These are phyloP conservation scores for Thunnus thynnus DNA, from an alignment of 2,113 vertebrate genomes.

Conservation along the genomic window DNA sequence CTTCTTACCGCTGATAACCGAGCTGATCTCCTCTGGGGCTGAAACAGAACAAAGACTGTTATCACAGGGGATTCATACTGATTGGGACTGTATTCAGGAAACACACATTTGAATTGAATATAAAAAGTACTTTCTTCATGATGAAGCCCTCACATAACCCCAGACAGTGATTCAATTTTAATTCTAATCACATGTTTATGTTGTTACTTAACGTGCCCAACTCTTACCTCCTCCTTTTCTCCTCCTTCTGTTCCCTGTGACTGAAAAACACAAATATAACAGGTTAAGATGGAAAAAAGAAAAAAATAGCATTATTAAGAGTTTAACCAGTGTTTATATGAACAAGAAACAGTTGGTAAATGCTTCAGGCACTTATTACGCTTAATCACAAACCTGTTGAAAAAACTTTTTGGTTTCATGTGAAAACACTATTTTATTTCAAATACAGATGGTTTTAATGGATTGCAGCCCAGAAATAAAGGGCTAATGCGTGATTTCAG, in stretches of 20 bases:
- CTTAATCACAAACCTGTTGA: slow-evolving; percentile 29
- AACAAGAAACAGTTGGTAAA: slow-evolving; percentile 26
- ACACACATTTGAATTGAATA: background rate
- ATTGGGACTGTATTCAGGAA: background rate
- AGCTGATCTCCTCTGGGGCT: slow-evolving; percentile 96
- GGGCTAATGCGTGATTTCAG: background rate
- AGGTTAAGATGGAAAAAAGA: slow-evolving; percentile 10
- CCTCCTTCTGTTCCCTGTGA: slow-evolving; percentile 87
- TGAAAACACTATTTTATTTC: slow-evolving; percentile 48
- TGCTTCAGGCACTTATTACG: slow-evolving; percentile 25
- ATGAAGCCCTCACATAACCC: background rate
- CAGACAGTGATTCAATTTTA: background rate
- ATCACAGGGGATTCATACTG: slow-evolving; percentile 5
- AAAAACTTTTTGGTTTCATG: slow-evolving; percentile 76
- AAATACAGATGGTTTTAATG: slow-evolving; percentile 63
- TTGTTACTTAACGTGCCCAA: background rate
- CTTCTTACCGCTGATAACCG: slow-evolving; percentile 92
- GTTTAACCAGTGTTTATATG: slow-evolving; percentile 28
- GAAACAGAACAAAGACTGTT: slow-evolving; percentile 62
- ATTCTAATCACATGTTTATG: background rate
- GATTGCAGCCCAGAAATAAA: background rate
- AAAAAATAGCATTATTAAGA: background rate
- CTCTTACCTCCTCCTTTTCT: slow-evolving; percentile 91
- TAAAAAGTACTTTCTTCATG: background rate
- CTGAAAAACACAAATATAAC: slow-evolving; percentile 53